phyloP scores from a whole-genome alignment of 1,140 invertebrate species.

The Hormaphis cornu region DNA sequence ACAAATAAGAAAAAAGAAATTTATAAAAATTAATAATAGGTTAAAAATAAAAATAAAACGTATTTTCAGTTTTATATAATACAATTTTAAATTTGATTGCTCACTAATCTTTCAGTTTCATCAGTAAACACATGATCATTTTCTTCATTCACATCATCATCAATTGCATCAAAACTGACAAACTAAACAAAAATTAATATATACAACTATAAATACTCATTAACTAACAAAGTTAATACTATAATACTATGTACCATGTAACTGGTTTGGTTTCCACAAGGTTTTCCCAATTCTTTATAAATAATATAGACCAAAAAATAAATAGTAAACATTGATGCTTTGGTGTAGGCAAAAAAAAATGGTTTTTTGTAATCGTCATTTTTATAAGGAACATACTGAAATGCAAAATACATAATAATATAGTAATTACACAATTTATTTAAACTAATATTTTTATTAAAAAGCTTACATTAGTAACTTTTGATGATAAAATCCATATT shows the following conservation, averaged over 20 bases:
- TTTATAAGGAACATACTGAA: constrained; percentile 21
- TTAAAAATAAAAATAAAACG: too few species aligned
- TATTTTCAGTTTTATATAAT: too few species aligned
- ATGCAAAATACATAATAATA: not conserved
- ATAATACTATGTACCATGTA: constrained; percentile 11
- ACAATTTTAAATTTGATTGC: not conserved
- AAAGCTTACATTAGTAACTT: constrained; percentile 4
- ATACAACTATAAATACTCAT: not conserved
- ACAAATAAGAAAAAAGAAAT: too few species aligned
- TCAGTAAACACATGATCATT: constrained; percentile 15
- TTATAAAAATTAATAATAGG: too few species aligned
- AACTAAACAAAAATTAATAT: not conserved
- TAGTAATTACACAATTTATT: too few species aligned
- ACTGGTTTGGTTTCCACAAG: constrained; percentile 22
- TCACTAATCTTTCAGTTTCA: constrained; percentile 24
- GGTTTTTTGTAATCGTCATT: constrained; percentile 22
- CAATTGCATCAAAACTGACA: constrained; percentile 14
- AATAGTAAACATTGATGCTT: constrained; percentile 20
- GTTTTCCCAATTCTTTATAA: constrained; percentile 16
- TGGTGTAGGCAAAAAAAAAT: constrained; percentile 22
- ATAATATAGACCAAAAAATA: constrained; percentile 15
- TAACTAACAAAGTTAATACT: not conserved
- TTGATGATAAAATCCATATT: constrained; percentile 20
- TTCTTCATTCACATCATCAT: not conserved
- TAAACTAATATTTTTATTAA: too few species aligned